Percentiles rank a stretch among this genome's conserved stretches.
These are phyloP conservation scores for Gryon sp. DNA, from an alignment of 1,140 invertebrate genomes.

Conservation along the genomic window DNA sequence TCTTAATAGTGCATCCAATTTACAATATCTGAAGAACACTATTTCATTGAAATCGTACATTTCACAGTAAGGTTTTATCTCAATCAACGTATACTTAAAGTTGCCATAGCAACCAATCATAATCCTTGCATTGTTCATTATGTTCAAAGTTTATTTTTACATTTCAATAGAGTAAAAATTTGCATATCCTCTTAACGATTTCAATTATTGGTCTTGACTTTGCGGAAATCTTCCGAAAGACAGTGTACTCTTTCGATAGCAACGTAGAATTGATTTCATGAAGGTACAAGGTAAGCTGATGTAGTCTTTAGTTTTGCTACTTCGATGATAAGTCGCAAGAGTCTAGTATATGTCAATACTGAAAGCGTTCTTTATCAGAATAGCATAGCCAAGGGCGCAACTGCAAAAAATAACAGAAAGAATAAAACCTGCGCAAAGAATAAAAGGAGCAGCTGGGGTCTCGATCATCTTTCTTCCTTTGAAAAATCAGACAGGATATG, in stretches of 20 bases:
- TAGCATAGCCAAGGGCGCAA: constrained; percentile 47
- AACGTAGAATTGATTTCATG: constrained; percentile 31
- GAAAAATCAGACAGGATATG: constrained; percentile 69
- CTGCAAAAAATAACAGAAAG: constrained; percentile 50
- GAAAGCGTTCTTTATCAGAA: constrained; percentile 36
- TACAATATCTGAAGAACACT: too few species aligned
- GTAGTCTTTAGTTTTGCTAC: constrained; percentile 34
- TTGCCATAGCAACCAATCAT: too few species aligned
- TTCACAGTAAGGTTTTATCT: too few species aligned
- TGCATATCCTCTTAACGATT: constrained; percentile 7
- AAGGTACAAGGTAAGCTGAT: not conserved
- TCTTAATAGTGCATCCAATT: too few species aligned
- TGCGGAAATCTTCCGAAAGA: not conserved
- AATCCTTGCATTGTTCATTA: too few species aligned
- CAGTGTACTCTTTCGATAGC: constrained; percentile 13
- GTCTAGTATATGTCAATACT: constrained; percentile 37
- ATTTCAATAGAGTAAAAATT: too few species aligned
- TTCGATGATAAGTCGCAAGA: constrained; percentile 32
- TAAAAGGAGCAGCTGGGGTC: constrained; percentile 40
- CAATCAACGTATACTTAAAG: too few species aligned
- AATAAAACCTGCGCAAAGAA: constrained; percentile 18
- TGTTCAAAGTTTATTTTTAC: not conserved
- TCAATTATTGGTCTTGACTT: constrained; percentile 12
- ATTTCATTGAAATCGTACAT: too few species aligned
- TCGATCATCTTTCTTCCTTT: constrained; percentile 63